A percentile compares a stretch with the other conserved stretches of the same genome.
Evolutionary conservation across 2,113 vertebrate genomes (phyloP).

Genomic region (Poeciliopsis turrubarensis): DNA sequence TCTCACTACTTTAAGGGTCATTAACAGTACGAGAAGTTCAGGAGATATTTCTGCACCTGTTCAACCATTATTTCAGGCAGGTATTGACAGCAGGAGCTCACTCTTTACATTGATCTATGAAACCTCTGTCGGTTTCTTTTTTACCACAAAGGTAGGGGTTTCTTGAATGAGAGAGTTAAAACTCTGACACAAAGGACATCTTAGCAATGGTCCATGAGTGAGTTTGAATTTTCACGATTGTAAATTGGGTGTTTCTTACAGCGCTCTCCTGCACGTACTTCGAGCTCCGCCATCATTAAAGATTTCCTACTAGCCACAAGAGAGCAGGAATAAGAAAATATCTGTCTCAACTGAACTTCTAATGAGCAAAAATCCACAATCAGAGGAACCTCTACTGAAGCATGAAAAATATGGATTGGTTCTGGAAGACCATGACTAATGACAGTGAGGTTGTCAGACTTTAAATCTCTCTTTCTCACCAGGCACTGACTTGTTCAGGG

Average conservation of each 20-base stretch:
- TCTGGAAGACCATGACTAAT: slow-evolving; percentile 45
- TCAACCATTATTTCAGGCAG: too few species aligned
- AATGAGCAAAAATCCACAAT: slow-evolving; percentile 47
- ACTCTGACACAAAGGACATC: neutral
- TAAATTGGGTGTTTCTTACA: neutral
- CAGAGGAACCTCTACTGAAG: slow-evolving; percentile 16
- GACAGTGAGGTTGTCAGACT: slow-evolving; percentile 54
- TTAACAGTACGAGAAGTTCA: too few species aligned
- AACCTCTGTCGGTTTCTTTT: slow-evolving; percentile 7
- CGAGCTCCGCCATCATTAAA: slow-evolving; percentile 14
- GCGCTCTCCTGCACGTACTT: slow-evolving; percentile 6
- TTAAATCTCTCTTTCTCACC: slow-evolving; percentile 44
- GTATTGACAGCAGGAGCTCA: neutral
- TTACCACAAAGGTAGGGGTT: slow-evolving; percentile 16
- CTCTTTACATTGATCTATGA: slow-evolving; percentile 21
- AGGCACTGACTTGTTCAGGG: slow-evolving; percentile 32
- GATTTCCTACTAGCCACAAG: slow-evolving; percentile 1
- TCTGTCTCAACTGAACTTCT: slow-evolving; percentile 39
- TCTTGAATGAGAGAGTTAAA: slow-evolving; percentile 18
- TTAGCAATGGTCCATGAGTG: neutral
- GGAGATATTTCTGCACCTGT: too few species aligned
- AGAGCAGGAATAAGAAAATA: slow-evolving; percentile 6
- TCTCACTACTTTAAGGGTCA: too few species aligned
- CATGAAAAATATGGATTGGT: slow-evolving; percentile 23
- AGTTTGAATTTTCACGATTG: slow-evolving; percentile 26